A percentile compares a stretch with the other conserved stretches of the same genome.
These are phyloP conservation scores for Dendrolimus pini DNA, from an alignment of 2,888 invertebrate species.

Conservation along the genomic window DNA sequence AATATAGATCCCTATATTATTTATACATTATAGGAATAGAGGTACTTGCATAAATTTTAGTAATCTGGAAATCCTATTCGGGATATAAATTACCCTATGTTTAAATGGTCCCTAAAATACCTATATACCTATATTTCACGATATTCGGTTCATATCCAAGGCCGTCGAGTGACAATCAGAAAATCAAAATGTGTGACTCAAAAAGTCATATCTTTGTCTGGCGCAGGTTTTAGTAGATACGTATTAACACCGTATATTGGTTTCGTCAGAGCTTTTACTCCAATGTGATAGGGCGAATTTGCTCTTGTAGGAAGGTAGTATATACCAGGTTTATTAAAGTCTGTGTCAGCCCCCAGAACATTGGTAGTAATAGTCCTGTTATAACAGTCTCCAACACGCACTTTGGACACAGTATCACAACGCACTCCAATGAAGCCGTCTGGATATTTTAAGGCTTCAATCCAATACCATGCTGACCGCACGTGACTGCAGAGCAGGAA, in stretches of 20 bases:
- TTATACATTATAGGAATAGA: too few species aligned
- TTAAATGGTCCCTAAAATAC: too few species aligned
- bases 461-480: slow-evolving; percentile 50
- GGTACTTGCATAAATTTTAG: too few species aligned
- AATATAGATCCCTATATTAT: too few species aligned
- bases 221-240: slow-evolving; percentile 40
- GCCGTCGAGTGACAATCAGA: too few species aligned
- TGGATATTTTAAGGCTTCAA: slow-evolving; percentile 33
- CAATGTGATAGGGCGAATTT: slow-evolving; percentile 42
- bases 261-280: slow-evolving; percentile 36
- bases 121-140: too few species aligned
- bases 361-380: slow-evolving; percentile 29
- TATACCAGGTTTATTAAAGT: slow-evolving; percentile 51
- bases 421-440: slow-evolving; percentile 46
- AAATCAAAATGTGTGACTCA: slow-evolving; percentile 10
- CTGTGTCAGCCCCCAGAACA: slow-evolving; percentile 46
- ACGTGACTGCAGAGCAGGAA: slow-evolving; percentile 59
- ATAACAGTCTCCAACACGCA: slow-evolving; percentile 49
- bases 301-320: slow-evolving; percentile 53
- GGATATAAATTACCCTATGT: too few species aligned
- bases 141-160: too few species aligned
- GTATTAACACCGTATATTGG: slow-evolving; percentile 36
- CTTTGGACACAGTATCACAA: slow-evolving; percentile 42
- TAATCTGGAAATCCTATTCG: too few species aligned
- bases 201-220: slow-evolving; percentile 44